Conservation (phyloP, 2,797 vertebrate genomes). For the Lerista edwardsae region DNA sequence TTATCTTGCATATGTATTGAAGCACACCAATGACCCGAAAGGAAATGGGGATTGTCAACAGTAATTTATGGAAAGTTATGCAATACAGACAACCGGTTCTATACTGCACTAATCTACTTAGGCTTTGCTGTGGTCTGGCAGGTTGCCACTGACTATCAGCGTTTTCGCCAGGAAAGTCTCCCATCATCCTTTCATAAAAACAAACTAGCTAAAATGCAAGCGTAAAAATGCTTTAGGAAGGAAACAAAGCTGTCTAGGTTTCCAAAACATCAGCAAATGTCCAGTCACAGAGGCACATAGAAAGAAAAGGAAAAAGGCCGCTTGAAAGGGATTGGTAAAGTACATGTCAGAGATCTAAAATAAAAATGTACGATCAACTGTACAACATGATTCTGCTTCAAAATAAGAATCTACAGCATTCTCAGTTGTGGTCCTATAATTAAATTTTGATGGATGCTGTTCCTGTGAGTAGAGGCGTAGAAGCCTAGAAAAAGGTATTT, state of each 20-base stretch:
- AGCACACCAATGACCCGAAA: slow-evolving; percentile 2
- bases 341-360: not conserved
- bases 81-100: slow-evolving; percentile 8
- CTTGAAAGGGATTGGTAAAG: not conserved
- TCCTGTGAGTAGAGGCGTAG: not conserved
- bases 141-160: slow-evolving; percentile 21
- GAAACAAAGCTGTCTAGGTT: not conserved
- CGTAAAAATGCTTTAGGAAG: not conserved
- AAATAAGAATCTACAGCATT: not conserved
- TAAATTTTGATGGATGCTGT: not conserved
- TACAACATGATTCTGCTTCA: not conserved
- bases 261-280: not conserved
- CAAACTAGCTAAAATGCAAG: slow-evolving; percentile 4
- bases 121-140: slow-evolving; percentile 21
- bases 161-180: slow-evolving; percentile 11
- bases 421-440: not conserved
- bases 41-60: slow-evolving; percentile 7
- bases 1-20: slow-evolving; percentile 17
- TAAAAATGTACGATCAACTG: not conserved
- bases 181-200: slow-evolving; percentile 24
- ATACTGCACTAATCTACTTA: slow-evolving; percentile 20
- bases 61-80: slow-evolving; percentile 19
- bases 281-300: not conserved
- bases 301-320: not conserved
- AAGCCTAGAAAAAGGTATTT: not conserved